Base-by-base conservation (phyloP, 92 coral and sea anemone species). In the Zoanthus sociatus region DNA sequence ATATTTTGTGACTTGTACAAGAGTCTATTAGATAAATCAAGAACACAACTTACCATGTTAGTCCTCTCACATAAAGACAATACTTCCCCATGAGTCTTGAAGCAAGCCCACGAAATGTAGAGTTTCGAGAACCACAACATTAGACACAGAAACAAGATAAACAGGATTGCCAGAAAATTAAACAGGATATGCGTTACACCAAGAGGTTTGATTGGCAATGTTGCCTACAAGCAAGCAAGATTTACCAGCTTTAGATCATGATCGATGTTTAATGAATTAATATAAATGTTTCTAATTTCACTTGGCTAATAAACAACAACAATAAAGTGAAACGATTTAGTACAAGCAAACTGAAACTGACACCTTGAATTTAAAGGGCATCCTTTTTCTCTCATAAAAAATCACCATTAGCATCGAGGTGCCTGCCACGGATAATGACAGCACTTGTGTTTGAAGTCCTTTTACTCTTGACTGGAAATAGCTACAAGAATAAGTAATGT, bases 291-390 rank as follows among this genome's bases (percentile, higher is more conserved):
- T 50, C 55, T 11, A 50, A 50, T 11, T 50, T 7, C 12, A 50
- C 55, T 50, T 58, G 17, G 17, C 20, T 58, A 14, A 14, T 12
- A 14, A 58, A 58, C 14, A 12, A 14, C 20, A 58, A 17, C 15
- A n/a, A 4, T 63, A 12, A 14, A 0, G 1, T 17, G n/a, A 14
- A 1, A 12, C 66, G 4, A 58, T 10, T 14, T 17, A 14, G n/a
- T 10, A 15, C 17, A 58, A 58, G 0, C 66, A 14, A 17, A 58
- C 6, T 63, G 9, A 63, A 17, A 30, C 2, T 9, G 4, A 69
- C 46, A 96, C 99, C 98, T 96, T 96, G 82, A 96, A 95, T 71
- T 96, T 96, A 61, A 96, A 95, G 32, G 99, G 99, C 98, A 96
- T 91, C 84, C 91, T 95, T 70, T 84, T 94, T 56, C 99, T 93